These are phyloP conservation scores for Ispidina picta DNA, from an alignment of 2,797 vertebrate genomes.

Conservation along the genomic window DNA sequence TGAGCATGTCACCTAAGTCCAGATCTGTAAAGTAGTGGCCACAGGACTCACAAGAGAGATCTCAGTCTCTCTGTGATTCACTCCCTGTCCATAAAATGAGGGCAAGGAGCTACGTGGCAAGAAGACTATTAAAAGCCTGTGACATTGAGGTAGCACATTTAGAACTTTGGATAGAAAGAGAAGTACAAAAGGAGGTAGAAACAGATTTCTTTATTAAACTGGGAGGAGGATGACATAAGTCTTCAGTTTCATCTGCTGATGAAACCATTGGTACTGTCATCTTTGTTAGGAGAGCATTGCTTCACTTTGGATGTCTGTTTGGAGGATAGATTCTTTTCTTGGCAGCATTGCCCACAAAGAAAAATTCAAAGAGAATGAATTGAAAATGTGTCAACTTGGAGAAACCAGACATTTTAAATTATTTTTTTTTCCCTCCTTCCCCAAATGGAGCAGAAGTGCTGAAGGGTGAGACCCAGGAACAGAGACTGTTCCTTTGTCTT, in stretches of 20 bases:
- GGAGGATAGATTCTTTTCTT: neutral
- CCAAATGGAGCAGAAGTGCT: neutral
- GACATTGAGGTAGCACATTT: neutral
- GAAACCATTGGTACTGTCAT: neutral
- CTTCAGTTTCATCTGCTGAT: neutral
- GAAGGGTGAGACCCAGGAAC: neutral
- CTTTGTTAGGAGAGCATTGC: fast-evolving
- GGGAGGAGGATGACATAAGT: fast-evolving
- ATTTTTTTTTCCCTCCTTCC: fast-evolving
- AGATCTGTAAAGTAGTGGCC: fast-evolving
- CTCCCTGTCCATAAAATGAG: neutral
- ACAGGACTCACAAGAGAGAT: neutral
- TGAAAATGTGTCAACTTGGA: neutral
- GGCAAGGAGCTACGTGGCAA: neutral
- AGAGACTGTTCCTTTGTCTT: neutral
- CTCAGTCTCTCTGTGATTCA: neutral
- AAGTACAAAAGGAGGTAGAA: neutral
- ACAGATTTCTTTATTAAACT: neutral
- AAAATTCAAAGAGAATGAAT: neutral
- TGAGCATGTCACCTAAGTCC: fast-evolving
- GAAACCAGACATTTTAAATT: neutral
- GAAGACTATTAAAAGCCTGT: neutral
- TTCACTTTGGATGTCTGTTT: neutral
- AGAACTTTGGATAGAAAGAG: fast-evolving
- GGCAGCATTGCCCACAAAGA: neutral